Conservation (phyloP, 2,113 vertebrate genomes). For the Eurystomus gularis region DNA sequence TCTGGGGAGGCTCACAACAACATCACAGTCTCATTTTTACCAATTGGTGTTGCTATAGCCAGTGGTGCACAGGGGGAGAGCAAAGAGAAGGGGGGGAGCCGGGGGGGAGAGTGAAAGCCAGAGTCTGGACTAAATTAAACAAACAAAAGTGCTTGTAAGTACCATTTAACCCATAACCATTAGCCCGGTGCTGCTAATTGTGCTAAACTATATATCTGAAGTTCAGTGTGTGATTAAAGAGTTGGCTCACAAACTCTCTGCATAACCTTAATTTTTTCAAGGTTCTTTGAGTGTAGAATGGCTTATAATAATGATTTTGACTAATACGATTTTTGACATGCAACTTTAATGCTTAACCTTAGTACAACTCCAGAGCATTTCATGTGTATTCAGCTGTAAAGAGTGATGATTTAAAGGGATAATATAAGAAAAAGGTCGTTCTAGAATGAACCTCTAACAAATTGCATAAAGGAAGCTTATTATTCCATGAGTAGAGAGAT, state of each 20-base stretch:
- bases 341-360: constrained; percentile 87
- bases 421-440: constrained; percentile 86
- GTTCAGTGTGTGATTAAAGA: constrained; percentile 78
- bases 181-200: constrained; percentile 75
- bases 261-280: constrained; percentile 88
- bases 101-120: constrained; percentile 41
- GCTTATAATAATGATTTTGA: constrained; percentile 88
- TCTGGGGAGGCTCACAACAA: constrained; percentile 81
- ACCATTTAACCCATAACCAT: constrained; percentile 61
- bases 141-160: constrained; percentile 65
- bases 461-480: constrained; percentile 84
- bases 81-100: constrained; percentile 22
- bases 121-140: constrained; percentile 73
- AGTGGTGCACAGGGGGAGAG: constrained; percentile 73
- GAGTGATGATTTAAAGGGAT: constrained; percentile 87
- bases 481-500: constrained; percentile 78
- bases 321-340: constrained; percentile 88
- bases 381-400: constrained; percentile 86
- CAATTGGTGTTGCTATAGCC: constrained; percentile 80
- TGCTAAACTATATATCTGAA: constrained; percentile 65
- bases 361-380: constrained; percentile 86
- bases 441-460: constrained; percentile 85
- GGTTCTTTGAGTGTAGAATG: constrained; percentile 86
- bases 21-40: constrained; percentile 82
- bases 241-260: constrained; percentile 80